A percentile compares a stretch with the other conserved stretches of the same genome.
These are phyloP conservation scores for Abrostola tripartita DNA, from an alignment of 2,888 invertebrate species.

Conservation along the genomic window DNA sequence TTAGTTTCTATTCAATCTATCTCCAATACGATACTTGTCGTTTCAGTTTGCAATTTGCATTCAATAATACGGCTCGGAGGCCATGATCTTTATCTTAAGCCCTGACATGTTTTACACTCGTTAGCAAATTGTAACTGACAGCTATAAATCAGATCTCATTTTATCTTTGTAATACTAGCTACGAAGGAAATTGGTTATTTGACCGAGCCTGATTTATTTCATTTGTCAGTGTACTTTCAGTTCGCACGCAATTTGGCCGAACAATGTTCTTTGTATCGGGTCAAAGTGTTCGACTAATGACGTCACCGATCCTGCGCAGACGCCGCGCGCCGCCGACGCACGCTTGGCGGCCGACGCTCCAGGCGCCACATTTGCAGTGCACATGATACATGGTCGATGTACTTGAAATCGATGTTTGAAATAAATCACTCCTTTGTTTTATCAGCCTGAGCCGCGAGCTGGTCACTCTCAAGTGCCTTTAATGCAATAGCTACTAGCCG, in stretches of 20 bases:
- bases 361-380: constrained; percentile 84
- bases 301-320: constrained; percentile 76
- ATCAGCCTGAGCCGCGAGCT: constrained; percentile 65
- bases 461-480: constrained; percentile 70
- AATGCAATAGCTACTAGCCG: constrained; percentile 53
- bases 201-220: constrained; percentile 18
- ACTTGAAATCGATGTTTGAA: constrained; percentile 70
- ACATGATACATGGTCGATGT: constrained; percentile 77
- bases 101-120: constrained; percentile 80
- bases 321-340: constrained; percentile 67
- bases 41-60: constrained; percentile 77
- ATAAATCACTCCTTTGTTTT: constrained; percentile 79
- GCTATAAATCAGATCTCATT: constrained; percentile 75
- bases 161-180: constrained; percentile 52
- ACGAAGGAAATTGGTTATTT: constrained; percentile 62
- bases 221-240: constrained; percentile 10
- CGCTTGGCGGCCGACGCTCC: constrained; percentile 61
- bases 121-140: constrained; percentile 84
- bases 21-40: constrained; percentile 64
- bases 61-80: constrained; percentile 75
- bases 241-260: constrained; percentile 52
- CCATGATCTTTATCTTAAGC: constrained; percentile 80
- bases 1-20: constrained; percentile 74
- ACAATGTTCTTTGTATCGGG: constrained; percentile 58
- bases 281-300: constrained; percentile 65